A percentile compares a stretch with the other conserved stretches of the same genome.
Evolutionary conservation across 2,888 invertebrate species (phyloP).

Genomic region (Drosophila helvetica): DNA sequence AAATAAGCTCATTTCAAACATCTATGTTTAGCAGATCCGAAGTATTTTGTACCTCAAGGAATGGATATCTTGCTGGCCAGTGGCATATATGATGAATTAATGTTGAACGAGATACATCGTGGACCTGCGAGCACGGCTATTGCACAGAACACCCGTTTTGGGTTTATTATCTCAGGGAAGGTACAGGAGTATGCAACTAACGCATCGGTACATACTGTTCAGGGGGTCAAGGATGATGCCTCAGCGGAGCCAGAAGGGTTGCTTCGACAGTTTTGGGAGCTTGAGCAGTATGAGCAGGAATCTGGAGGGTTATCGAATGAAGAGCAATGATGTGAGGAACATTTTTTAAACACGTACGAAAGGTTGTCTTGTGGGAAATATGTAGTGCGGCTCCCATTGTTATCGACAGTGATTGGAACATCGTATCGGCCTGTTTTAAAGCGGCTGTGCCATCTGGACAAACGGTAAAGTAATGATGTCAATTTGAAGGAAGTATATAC

Average conservation of each 20-base stretch:
- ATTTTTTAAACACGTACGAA: too few species aligned
- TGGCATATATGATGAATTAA: conserved; percentile 1
- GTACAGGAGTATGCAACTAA: not conserved
- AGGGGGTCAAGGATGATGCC: not conserved
- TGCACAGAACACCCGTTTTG: not conserved
- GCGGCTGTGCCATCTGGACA: too few species aligned
- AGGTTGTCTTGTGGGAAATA: too few species aligned
- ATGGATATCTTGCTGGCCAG: not conserved
- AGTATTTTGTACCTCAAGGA: not conserved
- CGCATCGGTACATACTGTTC: not conserved
- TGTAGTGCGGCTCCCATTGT: too few species aligned
- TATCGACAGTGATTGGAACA: too few species aligned
- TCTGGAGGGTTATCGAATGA: too few species aligned
- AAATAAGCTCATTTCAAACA: not conserved
- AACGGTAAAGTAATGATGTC: too few species aligned
- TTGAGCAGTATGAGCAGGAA: not conserved
- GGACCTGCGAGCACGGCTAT: not conserved
- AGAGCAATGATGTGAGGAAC: too few species aligned
- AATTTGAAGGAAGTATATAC: too few species aligned
- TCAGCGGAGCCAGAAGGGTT: not conserved
- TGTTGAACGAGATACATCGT: not conserved
- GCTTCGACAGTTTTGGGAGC: not conserved
- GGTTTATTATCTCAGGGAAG: not conserved
- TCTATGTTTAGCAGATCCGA: not conserved
- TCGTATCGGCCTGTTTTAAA: too few species aligned